Evolutionary conservation across 92 coral and sea anemone genomes (phyloP), one percentile per base, ranked within the genome.

Genomic region (Nematostella vectensis): DNA sequence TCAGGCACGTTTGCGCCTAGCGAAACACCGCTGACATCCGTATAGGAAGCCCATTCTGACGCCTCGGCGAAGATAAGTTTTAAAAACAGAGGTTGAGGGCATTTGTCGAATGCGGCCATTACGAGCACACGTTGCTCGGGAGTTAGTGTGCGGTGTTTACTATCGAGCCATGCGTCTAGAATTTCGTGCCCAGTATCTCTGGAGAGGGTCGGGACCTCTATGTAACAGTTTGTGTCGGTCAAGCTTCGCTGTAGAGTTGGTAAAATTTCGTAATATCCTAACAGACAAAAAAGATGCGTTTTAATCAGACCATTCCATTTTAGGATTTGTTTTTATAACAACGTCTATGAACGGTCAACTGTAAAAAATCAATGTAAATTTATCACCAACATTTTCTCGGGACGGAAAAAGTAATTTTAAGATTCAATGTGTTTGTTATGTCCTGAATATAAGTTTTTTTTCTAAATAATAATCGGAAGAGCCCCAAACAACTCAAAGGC

Each of bases 11-110:
- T 69, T 49, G 80, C 67, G 62, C 94, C 94, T 19, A 85, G 87
- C 24, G 79, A 74, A 1, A 79, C 50, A 1, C 77, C 83, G 50
- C 66, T 55, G 74, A 79, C 64, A 47, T 75, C 71, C 36, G 94
- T 85, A 39, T 75, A 80, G 13, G 94, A 85, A 26, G 62, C 48
- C 94, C 87, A 79, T 16, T 72, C 69, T 4, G 83, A 85, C 16
- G 94, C 94, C 48, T 79, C 94, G 9, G 77, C 75, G 50, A 75
- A 85, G 39, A 85, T 54, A n/a, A 85, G 74, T 62, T 85, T 85
- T 11, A 85, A 65, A 47, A 85, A 85, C 28, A 85, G 67, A 11
- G 94, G 94, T 24, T 85, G 94, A 9, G 94, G 88, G 30, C 94
- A 85, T 48, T 57, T 56, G 18, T 56, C 57, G 44, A 85, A 85